Conservation (phyloP, 2,888 invertebrate species). For the Eristalis tenax region DNA sequence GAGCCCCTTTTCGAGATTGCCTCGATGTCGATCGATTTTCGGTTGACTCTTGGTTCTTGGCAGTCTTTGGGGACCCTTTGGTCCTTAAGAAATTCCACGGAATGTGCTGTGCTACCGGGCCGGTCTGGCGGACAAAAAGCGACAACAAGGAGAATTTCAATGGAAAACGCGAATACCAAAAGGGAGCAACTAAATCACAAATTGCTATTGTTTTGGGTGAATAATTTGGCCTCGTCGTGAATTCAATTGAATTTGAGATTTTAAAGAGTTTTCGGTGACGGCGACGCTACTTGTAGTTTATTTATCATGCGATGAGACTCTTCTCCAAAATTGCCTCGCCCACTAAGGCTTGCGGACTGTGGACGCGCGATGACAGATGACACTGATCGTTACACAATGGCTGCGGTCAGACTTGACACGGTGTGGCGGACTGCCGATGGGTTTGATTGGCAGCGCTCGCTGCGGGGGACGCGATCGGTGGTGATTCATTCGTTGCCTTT, state of each 20-base stretch:
- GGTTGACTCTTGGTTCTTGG: background rate
- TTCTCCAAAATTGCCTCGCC: background rate
- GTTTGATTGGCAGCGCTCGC: background rate
- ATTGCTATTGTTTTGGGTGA: conserved; percentile 61
- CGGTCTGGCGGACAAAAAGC: background rate
- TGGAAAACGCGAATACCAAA: conserved; percentile 58
- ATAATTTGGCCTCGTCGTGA: conserved; percentile 40
- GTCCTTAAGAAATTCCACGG: conserved; percentile 65
- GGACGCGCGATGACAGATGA: background rate
- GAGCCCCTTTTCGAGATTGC: conserved; percentile 18
- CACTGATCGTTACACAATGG: background rate
- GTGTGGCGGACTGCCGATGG: background rate
- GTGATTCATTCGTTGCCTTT: background rate
- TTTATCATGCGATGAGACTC: background rate
- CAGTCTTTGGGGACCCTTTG: conserved; percentile 60
- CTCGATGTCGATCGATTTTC: conserved; percentile 20
- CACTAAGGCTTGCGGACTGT: background rate
- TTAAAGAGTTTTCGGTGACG: background rate
- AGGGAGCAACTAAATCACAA: conserved; percentile 67
- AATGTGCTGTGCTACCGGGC: conserved; percentile 6
- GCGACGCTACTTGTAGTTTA: conserved; percentile 4
- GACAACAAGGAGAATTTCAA: conserved; percentile 38
- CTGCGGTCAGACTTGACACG: background rate
- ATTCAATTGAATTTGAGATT: conserved; percentile 54
- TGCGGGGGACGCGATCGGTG: background rate